phyloP scores from a whole-genome alignment of 30 jellyfish, hydroid and myxozoan species.

The Aurelia aurita region DNA sequence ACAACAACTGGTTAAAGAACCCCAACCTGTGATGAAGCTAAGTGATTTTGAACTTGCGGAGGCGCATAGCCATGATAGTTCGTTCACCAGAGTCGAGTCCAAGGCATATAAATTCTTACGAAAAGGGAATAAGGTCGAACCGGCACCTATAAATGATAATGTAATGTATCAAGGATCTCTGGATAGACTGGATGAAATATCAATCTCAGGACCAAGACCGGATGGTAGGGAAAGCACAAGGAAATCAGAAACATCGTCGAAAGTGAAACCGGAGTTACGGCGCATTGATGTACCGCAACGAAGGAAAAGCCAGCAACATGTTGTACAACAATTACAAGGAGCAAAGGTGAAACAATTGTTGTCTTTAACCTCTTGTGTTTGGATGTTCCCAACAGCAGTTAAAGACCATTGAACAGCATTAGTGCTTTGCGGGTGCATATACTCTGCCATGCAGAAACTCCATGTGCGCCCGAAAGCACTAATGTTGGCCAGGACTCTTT shows the following conservation, averaged over 20 bases:
- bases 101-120: constrained; percentile 52
- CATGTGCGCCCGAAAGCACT: no score
- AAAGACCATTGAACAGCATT: no score
- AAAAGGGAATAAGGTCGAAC: constrained; percentile 73
- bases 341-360: not conserved
- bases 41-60: constrained; percentile 34
- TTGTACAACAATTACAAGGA: constrained; percentile 10
- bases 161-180: constrained; percentile 36
- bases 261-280: constrained; percentile 25
- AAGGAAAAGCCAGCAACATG: constrained; percentile 49
- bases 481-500: no score
- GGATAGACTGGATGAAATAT: constrained; percentile 93
- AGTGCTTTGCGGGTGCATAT: no score
- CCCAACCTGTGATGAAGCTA: constrained; percentile 35
- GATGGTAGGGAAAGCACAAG: constrained; percentile 72
- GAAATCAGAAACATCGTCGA: constrained; percentile 14
- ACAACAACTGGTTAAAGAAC: constrained; percentile 13
- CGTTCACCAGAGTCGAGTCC: constrained; percentile 69
- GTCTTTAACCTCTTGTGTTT: no score
- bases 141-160: constrained; percentile 50
- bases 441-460: no score
- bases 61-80: constrained; percentile 11
- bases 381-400: no score
- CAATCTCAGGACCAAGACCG: constrained; percentile 97
- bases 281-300: constrained; percentile 59